Evolutionary conservation across 2,888 invertebrate genomes (phyloP).

Genomic region (Ametastegia equiseti): DNA sequence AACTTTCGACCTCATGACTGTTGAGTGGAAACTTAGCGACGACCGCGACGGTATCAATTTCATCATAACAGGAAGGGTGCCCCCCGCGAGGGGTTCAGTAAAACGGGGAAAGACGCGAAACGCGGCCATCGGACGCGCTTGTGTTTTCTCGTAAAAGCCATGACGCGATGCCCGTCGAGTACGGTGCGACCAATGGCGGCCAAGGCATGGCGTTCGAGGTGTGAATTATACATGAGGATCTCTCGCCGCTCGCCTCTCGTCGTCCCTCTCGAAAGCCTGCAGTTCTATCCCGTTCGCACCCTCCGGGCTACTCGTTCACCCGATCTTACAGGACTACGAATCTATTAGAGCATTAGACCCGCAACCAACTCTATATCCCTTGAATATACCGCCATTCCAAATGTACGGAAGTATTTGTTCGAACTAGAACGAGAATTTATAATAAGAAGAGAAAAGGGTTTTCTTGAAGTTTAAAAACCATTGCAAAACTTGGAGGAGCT

Average conservation of each 20-base stretch:
- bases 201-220: constrained; percentile 74
- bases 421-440: background rate
- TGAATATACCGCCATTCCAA: background rate
- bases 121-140: constrained; percentile 50
- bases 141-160: constrained; percentile 69
- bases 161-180: constrained; percentile 57
- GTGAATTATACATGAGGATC: constrained; percentile 75
- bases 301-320: constrained; percentile 60
- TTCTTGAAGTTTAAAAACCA: background rate
- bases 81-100: constrained; percentile 28
- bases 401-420: background rate
- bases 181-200: constrained; percentile 70
- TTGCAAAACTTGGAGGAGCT: background rate
- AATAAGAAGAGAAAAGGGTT: background rate
- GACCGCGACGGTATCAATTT: constrained; percentile 38
- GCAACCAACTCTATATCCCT: background rate
- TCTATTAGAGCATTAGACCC: background rate
- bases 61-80: background rate
- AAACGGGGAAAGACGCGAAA: constrained; percentile 52
- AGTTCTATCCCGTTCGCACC: constrained; percentile 51
- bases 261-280: constrained; percentile 41
- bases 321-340: constrained; percentile 60
- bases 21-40: constrained; percentile 7
- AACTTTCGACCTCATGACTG: constrained; percentile 33
- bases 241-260: constrained; percentile 56